A percentile compares a stretch with the other conserved stretches of the same genome.
These are phyloP conservation scores for Platichthys flesus DNA, from an alignment of 2,113 vertebrate species.

Conservation along the genomic window DNA sequence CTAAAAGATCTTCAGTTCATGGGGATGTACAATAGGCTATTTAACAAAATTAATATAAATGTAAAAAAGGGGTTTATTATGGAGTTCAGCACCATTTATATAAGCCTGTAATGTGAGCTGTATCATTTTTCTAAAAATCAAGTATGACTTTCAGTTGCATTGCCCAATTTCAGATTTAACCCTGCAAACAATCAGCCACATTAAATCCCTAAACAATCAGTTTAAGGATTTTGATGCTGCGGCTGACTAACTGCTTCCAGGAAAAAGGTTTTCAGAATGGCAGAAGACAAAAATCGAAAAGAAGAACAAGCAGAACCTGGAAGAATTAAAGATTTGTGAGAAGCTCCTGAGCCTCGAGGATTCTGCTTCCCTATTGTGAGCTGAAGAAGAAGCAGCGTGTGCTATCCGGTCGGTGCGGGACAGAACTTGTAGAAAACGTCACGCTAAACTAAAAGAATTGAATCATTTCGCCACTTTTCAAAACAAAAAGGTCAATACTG, in stretches of 20 bases:
- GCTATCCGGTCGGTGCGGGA: background rate
- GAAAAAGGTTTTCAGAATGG: background rate
- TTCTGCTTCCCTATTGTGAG: conserved; percentile 36
- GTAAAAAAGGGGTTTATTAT: no score
- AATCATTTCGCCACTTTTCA: conserved; percentile 9
- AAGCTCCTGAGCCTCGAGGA: conserved; percentile 33
- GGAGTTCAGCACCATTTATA: no score
- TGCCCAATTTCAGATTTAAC: background rate
- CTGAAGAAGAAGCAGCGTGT: conserved; percentile 1
- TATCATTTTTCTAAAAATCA: background rate
- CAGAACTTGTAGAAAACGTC: background rate
- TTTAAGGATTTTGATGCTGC: background rate
- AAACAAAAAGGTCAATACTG: conserved; percentile 3
- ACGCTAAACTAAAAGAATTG: background rate
- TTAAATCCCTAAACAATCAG: background rate
- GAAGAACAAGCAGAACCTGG: conserved; percentile 1
- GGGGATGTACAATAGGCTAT: background rate
- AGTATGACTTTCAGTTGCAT: background rate
- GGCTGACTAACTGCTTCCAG: background rate
- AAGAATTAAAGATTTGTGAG: no score
- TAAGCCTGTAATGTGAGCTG: background rate
- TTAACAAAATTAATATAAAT: no score
- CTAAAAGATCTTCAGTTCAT: background rate
- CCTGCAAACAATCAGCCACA: background rate
- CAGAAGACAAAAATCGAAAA: background rate